These are phyloP conservation scores for Bombus sibiricus DNA, from an alignment of 1,140 invertebrate genomes.

Conservation along the genomic window DNA sequence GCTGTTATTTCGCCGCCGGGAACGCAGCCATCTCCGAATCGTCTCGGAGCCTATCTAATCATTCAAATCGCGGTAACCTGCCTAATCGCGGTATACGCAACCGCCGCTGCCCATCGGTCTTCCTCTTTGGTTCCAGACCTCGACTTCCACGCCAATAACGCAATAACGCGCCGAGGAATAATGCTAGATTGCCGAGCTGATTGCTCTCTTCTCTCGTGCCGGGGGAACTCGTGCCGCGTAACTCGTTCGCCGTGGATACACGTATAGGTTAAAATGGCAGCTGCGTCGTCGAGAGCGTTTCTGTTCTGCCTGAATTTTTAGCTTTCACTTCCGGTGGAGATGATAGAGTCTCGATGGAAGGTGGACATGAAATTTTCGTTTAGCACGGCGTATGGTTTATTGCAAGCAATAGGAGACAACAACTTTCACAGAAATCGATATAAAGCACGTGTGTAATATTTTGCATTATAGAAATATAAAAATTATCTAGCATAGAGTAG, in stretches of 20 bases:
- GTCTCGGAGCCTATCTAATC: constrained; percentile 72
- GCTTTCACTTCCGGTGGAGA: not conserved
- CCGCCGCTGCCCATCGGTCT: constrained; percentile 19
- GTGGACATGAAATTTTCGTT: not conserved
- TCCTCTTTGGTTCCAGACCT: constrained; percentile 21
- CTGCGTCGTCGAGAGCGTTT: constrained; percentile 25
- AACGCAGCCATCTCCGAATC: constrained; percentile 69
- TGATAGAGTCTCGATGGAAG: too few species aligned
- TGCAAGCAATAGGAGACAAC: not conserved
- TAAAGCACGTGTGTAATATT: not conserved
- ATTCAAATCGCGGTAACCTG: constrained; percentile 71
- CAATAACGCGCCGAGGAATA: constrained; percentile 56
- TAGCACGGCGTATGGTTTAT: not conserved
- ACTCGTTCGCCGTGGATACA: constrained; percentile 40
- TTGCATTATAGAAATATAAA: not conserved
- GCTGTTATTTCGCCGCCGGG: constrained; percentile 74
- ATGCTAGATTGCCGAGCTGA: constrained; percentile 56
- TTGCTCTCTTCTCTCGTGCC: constrained; percentile 29
- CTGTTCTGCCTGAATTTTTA: not conserved
- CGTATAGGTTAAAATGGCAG: constrained; percentile 32
- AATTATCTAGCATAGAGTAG: not conserved
- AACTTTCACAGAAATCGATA: not conserved
- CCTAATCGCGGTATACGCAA: constrained; percentile 60
- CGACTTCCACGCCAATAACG: constrained; percentile 20
- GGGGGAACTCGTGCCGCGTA: constrained; percentile 17